These are phyloP conservation scores for Nephrocerus scutellatus DNA, from an alignment of 2,888 invertebrate genomes.

Conservation along the genomic window DNA sequence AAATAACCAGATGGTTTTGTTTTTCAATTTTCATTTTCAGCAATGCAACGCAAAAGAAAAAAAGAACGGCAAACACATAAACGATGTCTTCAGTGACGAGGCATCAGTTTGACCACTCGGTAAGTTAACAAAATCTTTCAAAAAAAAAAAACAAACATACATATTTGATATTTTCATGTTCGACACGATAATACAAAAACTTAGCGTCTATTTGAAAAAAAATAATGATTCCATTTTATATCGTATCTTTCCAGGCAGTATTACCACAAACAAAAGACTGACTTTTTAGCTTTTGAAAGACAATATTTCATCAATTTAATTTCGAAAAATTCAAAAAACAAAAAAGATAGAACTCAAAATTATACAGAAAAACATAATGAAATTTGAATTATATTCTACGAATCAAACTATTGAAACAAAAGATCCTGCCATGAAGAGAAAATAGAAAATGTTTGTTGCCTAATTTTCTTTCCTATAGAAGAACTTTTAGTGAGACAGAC, in stretches of 20 bases:
- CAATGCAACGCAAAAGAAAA: constrained; percentile 46
- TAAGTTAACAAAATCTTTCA: constrained; percentile 25
- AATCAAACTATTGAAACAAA: constrained; percentile 36
- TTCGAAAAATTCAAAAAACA: constrained; percentile 20
- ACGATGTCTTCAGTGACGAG: constrained; percentile 46
- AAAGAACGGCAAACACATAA: constrained; percentile 42
- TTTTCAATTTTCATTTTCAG: constrained; percentile 30
- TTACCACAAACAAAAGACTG: constrained; percentile 45
- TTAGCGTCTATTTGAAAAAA: neutral
- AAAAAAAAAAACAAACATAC: neutral
- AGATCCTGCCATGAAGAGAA: constrained; percentile 34
- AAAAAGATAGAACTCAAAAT: constrained; percentile 15
- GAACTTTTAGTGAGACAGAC: too few species aligned
- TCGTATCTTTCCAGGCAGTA: constrained; percentile 25
- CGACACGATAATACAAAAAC: neutral
- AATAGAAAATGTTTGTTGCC: too few species aligned
- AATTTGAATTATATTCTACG: constrained; percentile 22
- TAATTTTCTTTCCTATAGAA: too few species aligned
- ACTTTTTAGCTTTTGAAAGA: constrained; percentile 49
- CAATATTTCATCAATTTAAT: constrained; percentile 44
- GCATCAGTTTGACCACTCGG: constrained; percentile 46
- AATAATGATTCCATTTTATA: constrained; percentile 6
- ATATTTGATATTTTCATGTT: neutral
- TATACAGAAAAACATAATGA: constrained; percentile 9
- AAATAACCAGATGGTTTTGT: too few species aligned